Conservation (phyloP, 1,140 invertebrate genomes). For the Magallana angulata region DNA sequence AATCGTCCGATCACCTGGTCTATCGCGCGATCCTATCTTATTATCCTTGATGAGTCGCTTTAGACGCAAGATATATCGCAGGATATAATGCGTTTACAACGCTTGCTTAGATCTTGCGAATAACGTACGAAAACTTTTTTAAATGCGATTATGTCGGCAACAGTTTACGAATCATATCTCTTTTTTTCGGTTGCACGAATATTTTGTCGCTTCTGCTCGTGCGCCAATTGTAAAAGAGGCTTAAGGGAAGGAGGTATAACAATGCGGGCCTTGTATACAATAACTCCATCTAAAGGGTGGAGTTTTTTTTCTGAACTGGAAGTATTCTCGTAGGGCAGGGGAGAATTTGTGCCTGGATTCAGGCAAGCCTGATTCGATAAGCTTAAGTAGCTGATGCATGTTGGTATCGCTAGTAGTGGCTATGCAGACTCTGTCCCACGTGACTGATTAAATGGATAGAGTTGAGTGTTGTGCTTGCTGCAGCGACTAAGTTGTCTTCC, state of each 20-base stretch:
- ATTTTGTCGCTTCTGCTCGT: no score
- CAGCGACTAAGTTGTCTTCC: background rate
- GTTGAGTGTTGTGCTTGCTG: constrained; percentile 8
- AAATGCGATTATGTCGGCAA: no score
- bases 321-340: constrained; percentile 54
- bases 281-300: constrained; percentile 52
- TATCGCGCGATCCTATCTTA: no score
- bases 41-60: no score
- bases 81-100: no score
- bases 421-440: constrained; percentile 57
- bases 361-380: constrained; percentile 57
- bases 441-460: constrained; percentile 42
- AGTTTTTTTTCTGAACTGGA: constrained; percentile 57
- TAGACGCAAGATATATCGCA: no score
- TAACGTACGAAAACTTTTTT: no score
- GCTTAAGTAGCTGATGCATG: constrained; percentile 44
- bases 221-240: background rate
- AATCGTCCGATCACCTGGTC: no score
- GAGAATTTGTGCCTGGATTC: constrained; percentile 40
- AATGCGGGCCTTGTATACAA: constrained; percentile 43
- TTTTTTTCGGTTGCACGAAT: no score
- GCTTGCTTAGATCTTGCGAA: no score
- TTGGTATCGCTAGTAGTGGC: constrained; percentile 57
- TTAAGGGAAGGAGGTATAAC: constrained; percentile 41
- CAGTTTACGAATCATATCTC: no score